phyloP scores from a whole-genome alignment of 2,888 invertebrate species.

The Chalcosyrphus nemorum region DNA sequence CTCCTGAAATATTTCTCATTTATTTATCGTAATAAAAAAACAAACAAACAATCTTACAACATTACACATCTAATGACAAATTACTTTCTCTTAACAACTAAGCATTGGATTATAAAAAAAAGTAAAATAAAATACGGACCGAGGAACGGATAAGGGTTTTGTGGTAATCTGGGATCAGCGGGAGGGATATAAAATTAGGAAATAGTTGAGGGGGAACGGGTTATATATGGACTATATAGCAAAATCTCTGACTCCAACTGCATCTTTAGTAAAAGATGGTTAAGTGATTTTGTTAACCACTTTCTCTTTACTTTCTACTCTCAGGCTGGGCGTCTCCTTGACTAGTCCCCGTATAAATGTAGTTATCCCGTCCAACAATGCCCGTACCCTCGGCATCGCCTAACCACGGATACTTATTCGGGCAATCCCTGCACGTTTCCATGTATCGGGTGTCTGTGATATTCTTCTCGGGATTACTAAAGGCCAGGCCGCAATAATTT shows the following conservation, averaged over 20 bases:
- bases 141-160: constrained; percentile 16
- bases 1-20: constrained; percentile 55
- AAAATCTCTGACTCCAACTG: constrained; percentile 56
- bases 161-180: not conserved
- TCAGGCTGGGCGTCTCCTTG: constrained; percentile 68
- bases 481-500: constrained; percentile 92
- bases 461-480: constrained; percentile 89
- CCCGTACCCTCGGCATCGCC: constrained; percentile 94
- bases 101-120: constrained; percentile 30
- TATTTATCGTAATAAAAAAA: constrained; percentile 57
- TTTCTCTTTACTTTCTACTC: constrained; percentile 44
- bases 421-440: constrained; percentile 93
- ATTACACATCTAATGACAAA: constrained; percentile 70
- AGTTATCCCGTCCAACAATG: constrained; percentile 90
- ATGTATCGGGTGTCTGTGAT: constrained; percentile 92
- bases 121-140: constrained; percentile 23
- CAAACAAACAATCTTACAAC: constrained; percentile 63
- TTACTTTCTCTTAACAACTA: constrained; percentile 62
- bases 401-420: constrained; percentile 93
- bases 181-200: constrained; percentile 21
- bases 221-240: constrained; percentile 32
- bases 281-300: constrained; percentile 7
- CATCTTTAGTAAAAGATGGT: constrained; percentile 21
- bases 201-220: constrained; percentile 5
- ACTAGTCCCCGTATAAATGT: constrained; percentile 80